Percentiles rank a stretch among this genome's conserved stretches.
Conservation (phyloP, 1,140 invertebrate genomes). For the Eumeta japonica region DNA sequence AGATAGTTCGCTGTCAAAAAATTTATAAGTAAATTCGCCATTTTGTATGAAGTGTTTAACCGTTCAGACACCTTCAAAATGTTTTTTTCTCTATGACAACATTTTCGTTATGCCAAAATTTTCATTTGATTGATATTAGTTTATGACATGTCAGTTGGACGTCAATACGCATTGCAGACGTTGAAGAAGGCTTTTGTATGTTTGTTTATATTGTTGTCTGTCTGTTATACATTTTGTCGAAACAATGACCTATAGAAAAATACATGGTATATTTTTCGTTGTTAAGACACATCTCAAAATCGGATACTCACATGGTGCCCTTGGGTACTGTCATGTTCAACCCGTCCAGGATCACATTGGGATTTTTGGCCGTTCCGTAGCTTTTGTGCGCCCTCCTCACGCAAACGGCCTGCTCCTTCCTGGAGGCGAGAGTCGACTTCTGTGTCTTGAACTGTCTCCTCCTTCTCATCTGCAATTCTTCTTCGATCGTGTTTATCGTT, state of each 20-base stretch:
- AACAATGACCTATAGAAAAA: too few relatives aligned
- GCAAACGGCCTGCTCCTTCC: conserved; percentile 77
- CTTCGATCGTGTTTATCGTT: conserved; percentile 27
- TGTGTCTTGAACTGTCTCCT: conserved; percentile 59
- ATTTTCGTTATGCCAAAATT: too few relatives aligned
- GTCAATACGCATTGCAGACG: not conserved
- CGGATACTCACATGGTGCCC: conserved; percentile 81
- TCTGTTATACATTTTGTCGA: conserved; percentile 1
- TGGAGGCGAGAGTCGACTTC: conserved; percentile 69
- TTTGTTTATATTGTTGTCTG: not conserved
- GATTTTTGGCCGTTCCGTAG: conserved; percentile 80
- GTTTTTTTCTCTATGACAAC: too few relatives aligned
- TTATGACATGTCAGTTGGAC: too few relatives aligned
- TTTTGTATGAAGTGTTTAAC: too few relatives aligned
- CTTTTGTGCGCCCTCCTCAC: conserved; percentile 80
- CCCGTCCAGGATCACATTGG: conserved; percentile 81
- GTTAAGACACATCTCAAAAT: not conserved
- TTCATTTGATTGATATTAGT: too few relatives aligned
- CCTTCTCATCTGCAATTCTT: conserved; percentile 29
- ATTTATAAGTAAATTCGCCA: too few relatives aligned
- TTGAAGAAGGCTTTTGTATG: not conserved
- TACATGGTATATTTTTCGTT: too few relatives aligned
- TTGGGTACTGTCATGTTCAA: conserved; percentile 89
- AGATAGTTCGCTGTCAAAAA: too few relatives aligned
- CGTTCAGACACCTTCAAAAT: too few relatives aligned